Conservation (phyloP, 2,113 vertebrate genomes). For the Macrotus californicus region DNA sequence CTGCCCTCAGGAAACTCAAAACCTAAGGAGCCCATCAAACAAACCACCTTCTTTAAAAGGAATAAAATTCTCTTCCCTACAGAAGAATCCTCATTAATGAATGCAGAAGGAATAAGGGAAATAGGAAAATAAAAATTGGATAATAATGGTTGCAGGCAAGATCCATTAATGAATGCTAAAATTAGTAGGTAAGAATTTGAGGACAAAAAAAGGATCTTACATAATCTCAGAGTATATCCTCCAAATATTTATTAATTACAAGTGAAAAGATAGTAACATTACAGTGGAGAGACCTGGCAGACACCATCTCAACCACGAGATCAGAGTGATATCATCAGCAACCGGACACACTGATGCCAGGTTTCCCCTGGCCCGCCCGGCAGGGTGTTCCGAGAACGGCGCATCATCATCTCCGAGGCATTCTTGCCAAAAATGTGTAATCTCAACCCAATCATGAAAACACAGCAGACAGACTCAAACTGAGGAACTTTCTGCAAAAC, state of each 20-base stretch:
- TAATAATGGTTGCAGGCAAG: constrained; percentile 37
- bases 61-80: background rate
- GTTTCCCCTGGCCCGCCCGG: rapidly evolving
- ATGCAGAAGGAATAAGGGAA: background rate
- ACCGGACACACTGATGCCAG: background rate
- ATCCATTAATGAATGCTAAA: constrained; percentile 22
- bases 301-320: background rate
- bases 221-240: background rate
- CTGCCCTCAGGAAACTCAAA: background rate
- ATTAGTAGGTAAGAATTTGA: constrained; percentile 20
- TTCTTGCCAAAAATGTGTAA: background rate
- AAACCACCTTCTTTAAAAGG: constrained; percentile 10
- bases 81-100: constrained; percentile 32
- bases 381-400: background rate
- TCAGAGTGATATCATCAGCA: background rate
- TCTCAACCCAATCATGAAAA: background rate
- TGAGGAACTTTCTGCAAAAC: background rate
- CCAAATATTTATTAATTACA: background rate
- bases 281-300: background rate
- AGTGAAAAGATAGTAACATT: background rate
- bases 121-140: constrained; percentile 22
- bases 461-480: background rate
- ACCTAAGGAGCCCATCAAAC: background rate
- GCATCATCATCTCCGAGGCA: background rate
- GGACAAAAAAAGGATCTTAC: background rate